Base-by-base conservation (phyloP, 2,888 invertebrate species). In the Pollenia angustigena region DNA sequence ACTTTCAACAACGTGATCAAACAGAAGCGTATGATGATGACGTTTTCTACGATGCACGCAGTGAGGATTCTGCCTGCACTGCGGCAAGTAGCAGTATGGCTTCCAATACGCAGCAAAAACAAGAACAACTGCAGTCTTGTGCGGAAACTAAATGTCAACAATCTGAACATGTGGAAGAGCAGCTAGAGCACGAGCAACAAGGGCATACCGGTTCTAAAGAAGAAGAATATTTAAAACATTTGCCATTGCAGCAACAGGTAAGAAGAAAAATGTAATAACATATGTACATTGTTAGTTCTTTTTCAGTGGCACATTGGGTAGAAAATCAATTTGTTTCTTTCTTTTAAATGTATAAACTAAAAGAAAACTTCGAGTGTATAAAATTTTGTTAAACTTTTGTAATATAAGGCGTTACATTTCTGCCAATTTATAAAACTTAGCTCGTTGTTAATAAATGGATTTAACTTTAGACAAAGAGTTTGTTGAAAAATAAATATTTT, bases 21-120 rank as follows among this genome's bases (percentile, higher is more conserved):
- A 84, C 74, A 2, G 87, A 87, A 50, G 23, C 42, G 2, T 82
- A 76, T 68, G 93, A 93, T 68, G 93, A 93, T 88, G 91, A 91
- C 75, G 93, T 93, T 4, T 93, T 93, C 87, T 92, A 93, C 83
- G 93, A 93, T 91, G 93, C 92, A 74, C 91, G 91, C 82, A 92
- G 91, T 83, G 92, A 92, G 85, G 92, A 91, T 44, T 92, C 92
- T 0, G 88, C 89, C 0, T 89, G 88, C 52, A 89, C 88, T 44
- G 89, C 88, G 14, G 89, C 88, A 11, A 87, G 84, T 71, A 81
- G 84, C 54, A 86, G 87, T 80, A 72, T 78, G 42, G 76, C 83
- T 52, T 88, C 89, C 8, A 87, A 69, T 64, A 48, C 58, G 50
- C 23, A 69, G n/a, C 64, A 52, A 48, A 54, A 78, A 68, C 18